Evolutionary conservation across 2,888 invertebrate genomes (phyloP).

Genomic region (Dendrolimus pini): DNA sequence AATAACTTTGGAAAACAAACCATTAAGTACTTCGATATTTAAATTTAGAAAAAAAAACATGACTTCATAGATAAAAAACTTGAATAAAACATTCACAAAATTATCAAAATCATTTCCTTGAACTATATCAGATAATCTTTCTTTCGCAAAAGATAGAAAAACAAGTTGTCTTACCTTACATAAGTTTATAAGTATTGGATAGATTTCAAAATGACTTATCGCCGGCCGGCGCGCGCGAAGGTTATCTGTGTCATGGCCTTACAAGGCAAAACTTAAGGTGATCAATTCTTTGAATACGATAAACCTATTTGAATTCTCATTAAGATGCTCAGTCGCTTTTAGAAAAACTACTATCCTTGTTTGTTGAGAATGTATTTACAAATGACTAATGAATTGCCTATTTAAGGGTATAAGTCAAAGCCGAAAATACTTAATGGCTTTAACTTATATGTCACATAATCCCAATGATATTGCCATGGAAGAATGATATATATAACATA

Average conservation of each 20-base stretch:
- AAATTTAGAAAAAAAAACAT: no score
- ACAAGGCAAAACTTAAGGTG: not conserved
- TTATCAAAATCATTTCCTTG: constrained; percentile 1
- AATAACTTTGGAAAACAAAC: no score
- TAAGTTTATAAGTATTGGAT: not conserved
- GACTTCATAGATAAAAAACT: no score
- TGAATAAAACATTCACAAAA: no score
- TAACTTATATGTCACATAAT: no score
- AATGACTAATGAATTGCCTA: no score
- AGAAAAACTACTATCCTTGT: not conserved
- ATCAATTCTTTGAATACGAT: not conserved
- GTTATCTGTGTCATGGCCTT: not conserved
- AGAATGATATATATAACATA: no score
- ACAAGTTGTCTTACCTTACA: not conserved
- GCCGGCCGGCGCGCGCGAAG: not conserved
- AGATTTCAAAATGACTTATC: not conserved
- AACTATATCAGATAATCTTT: not conserved
- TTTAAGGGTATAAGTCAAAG: no score
- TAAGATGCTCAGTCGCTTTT: not conserved
- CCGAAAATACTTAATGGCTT: no score
- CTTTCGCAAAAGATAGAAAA: not conserved
- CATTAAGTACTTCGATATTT: no score
- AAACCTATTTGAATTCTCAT: not conserved
- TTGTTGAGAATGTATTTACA: not conserved
- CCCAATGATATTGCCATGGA: no score